Conservation (phyloP, 2,113 vertebrate species). For the Cathartes aura region DNA sequence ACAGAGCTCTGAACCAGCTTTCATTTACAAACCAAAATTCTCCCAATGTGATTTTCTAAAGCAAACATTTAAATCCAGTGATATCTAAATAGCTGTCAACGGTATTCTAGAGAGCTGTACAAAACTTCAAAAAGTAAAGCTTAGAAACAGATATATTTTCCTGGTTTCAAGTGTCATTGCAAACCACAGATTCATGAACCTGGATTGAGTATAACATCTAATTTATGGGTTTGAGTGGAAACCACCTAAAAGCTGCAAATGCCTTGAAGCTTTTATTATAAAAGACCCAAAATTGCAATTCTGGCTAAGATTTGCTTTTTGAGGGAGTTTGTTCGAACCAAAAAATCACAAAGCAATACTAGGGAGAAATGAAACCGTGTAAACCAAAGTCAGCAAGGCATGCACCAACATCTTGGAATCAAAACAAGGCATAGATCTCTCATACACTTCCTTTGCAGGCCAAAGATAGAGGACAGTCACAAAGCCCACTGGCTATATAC, state of each 20-base stretch:
- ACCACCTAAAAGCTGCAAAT: conserved; percentile 48
- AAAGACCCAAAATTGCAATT: conserved; percentile 49
- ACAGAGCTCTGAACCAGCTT: conserved; percentile 20
- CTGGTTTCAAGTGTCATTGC: conserved; percentile 42
- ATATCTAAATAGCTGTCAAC: conserved; percentile 50
- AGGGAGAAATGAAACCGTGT: background rate
- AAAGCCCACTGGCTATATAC: background rate
- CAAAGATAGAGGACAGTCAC: background rate
- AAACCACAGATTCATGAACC: conserved; percentile 46
- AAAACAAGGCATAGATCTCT: background rate
- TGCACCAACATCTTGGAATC: background rate
- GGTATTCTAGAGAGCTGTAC: background rate
- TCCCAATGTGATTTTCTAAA: conserved; percentile 58
- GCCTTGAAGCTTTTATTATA: conserved; percentile 54
- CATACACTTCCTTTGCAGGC: background rate
- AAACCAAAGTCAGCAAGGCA: background rate
- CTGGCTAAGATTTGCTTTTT: conserved; percentile 54
- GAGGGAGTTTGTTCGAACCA: background rate
- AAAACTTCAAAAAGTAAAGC: conserved; percentile 43
- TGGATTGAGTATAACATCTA: conserved; percentile 25
- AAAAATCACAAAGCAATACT: background rate
- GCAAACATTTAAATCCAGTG: conserved; percentile 59
- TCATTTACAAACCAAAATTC: conserved; percentile 56
- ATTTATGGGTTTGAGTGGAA: conserved; percentile 56
- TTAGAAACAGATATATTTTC: conserved; percentile 51